These are phyloP conservation scores for Cuculus canorus DNA, from an alignment of 2,797 vertebrate genomes.

Conservation along the genomic window DNA sequence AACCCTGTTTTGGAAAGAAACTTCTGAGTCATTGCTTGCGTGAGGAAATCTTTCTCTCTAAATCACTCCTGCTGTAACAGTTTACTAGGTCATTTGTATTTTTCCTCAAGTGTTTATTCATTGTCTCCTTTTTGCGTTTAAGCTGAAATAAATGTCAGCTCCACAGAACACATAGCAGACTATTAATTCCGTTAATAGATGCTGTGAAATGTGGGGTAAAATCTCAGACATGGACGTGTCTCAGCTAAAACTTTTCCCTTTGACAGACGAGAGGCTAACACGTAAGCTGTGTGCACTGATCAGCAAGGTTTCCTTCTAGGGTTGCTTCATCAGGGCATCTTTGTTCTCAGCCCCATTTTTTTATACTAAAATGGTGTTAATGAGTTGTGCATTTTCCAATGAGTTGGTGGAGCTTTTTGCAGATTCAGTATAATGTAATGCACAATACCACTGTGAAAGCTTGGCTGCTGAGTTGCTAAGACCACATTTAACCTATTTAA, in stretches of 20 bases:
- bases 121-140: not conserved
- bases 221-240: not conserved
- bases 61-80: not conserved
- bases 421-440: no score
- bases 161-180: not conserved
- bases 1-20: not conserved
- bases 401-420: not conserved
- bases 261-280: not conserved
- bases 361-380: constrained; percentile 1
- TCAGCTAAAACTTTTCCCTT: not conserved
- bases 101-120: not conserved
- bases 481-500: not conserved
- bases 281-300: not conserved
- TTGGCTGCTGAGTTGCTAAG: not conserved
- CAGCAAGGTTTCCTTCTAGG: not conserved
- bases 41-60: not conserved
- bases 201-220: not conserved
- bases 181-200: not conserved
- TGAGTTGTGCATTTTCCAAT: constrained; percentile 1
- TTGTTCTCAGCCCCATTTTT: not conserved
- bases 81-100: constrained; percentile 19
- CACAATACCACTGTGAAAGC: not conserved
- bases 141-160: not conserved
- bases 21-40: not conserved
- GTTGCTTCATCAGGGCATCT: not conserved